Evolutionary conservation across 2,888 invertebrate genomes (phyloP), one percentile per base, ranked within the genome.

Genomic region (Cephonodes hylas): DNA sequence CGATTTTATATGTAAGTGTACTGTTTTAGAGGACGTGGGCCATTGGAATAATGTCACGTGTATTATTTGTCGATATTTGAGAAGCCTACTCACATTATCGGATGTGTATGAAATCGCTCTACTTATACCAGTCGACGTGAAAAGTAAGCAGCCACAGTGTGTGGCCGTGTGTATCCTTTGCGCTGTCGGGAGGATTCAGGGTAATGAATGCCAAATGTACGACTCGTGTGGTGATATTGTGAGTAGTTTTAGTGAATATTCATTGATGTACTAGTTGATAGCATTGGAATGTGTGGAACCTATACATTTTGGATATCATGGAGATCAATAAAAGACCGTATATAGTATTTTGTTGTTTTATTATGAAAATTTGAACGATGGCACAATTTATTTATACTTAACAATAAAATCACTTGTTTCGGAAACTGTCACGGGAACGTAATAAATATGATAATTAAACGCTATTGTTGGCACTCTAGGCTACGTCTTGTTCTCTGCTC

Each of bases 401-500:
- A n/a, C 38, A 38, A n/a, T 4, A n/a, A 38, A 38, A 4, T n/a
- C 3, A 44, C 20, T 6, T 44, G 18, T 20, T 20, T 8, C 5
- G 10, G 22, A 10, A 10, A 22, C 2, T 45, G 10, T 10, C 22
- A 45, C 20, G 20, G 20, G 4, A 22, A 45, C 22, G 13, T 13
- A 23, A 45, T 45, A 45, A 20, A 8, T 22, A 22, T 38, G 3
- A 34, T 38, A 38, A n/a, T n/a, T 38, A n/a, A 10, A 38, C 38
- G 8, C 1, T 31, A 23, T 27, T 18, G 7, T 42, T 20, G 0
- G 5, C 3, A 27, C 4, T 42, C 64, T 61, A 68, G 5, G 63
- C 53, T 64, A 71, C 34, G 22, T 85, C 81, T 64, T 91, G 91
- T 44, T 88, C 88, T 74, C 81, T 93, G 75, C 95, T 94, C 79